Percentiles rank a stretch among this genome's conserved stretches.
These are phyloP conservation scores for Panthera leo DNA, from an alignment of 2,113 vertebrate species.

Conservation along the genomic window DNA sequence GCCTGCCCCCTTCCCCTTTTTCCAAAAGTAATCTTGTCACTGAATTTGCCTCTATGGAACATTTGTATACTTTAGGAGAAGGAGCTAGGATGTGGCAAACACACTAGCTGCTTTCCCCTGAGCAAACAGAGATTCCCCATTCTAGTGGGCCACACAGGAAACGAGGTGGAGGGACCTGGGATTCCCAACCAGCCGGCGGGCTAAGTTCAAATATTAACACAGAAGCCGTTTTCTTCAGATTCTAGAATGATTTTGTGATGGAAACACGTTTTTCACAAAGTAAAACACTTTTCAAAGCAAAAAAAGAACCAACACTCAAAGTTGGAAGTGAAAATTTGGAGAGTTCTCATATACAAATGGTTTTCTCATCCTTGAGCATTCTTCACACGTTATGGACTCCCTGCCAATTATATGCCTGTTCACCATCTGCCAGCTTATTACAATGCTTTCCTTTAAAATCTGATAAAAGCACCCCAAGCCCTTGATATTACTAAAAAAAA, in stretches of 20 bases:
- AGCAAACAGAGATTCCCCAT: too few species aligned
- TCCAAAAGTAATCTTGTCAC: not conserved
- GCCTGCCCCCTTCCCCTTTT: accelerated
- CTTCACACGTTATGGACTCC: not conserved
- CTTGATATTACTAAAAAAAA: not conserved
- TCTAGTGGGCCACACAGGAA: not conserved
- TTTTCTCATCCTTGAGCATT: not conserved
- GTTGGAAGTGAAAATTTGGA: not conserved
- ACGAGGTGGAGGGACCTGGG: not conserved
- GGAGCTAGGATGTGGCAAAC: not conserved
- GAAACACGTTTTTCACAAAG: not conserved
- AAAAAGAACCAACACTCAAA: not conserved
- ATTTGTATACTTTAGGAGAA: not conserved
- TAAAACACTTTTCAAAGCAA: not conserved
- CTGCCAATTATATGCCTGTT: not conserved
- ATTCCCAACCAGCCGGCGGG: not conserved
- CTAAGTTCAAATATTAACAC: not conserved
- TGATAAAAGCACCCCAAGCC: not conserved
- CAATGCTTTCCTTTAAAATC: not conserved
- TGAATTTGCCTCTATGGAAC: not conserved
- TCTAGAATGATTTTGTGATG: not conserved
- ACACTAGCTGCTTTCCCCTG: not conserved
- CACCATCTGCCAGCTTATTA: not conserved
- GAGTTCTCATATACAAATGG: not conserved
- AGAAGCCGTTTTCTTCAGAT: not conserved